These are phyloP conservation scores for Carcina quercana DNA, from an alignment of 2,888 invertebrate species.

Conservation along the genomic window DNA sequence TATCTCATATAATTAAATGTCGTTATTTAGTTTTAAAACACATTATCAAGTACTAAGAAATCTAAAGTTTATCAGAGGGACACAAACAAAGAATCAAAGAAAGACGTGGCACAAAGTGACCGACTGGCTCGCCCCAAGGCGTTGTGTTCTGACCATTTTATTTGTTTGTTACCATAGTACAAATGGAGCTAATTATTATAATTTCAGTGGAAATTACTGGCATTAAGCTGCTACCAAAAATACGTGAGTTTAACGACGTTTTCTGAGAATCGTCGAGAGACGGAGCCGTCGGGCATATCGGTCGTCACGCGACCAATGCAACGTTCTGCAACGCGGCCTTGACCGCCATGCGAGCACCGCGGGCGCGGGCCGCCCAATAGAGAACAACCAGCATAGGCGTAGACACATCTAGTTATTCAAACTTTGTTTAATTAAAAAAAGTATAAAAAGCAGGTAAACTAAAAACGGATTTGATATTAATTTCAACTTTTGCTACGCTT, in stretches of 20 bases:
- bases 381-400: no score
- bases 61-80: not conserved
- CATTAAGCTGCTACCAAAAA: conserved; percentile 74
- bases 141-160: conserved; percentile 58
- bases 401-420: no score
- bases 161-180: conserved; percentile 71
- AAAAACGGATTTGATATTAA: no score
- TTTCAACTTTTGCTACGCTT: no score
- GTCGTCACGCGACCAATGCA: conserved; percentile 32
- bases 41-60: no score
- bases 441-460: no score
- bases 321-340: conserved; percentile 49
- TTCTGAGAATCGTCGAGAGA: conserved; percentile 64
- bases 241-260: conserved; percentile 72
- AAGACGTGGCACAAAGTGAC: conserved; percentile 30
- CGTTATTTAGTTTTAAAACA: no score
- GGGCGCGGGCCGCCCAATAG: no score
- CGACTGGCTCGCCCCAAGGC: conserved; percentile 36
- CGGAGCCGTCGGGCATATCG: conserved; percentile 42
- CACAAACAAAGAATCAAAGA: conserved; percentile 27
- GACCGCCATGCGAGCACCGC: conserved; percentile 26
- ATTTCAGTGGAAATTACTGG: conserved; percentile 70
- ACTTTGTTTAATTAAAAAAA: no score
- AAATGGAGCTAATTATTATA: conserved; percentile 72
- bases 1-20: no score